phyloP scores from a whole-genome alignment of 2,888 invertebrate genomes.

The Anoplius nigerrimus region DNA sequence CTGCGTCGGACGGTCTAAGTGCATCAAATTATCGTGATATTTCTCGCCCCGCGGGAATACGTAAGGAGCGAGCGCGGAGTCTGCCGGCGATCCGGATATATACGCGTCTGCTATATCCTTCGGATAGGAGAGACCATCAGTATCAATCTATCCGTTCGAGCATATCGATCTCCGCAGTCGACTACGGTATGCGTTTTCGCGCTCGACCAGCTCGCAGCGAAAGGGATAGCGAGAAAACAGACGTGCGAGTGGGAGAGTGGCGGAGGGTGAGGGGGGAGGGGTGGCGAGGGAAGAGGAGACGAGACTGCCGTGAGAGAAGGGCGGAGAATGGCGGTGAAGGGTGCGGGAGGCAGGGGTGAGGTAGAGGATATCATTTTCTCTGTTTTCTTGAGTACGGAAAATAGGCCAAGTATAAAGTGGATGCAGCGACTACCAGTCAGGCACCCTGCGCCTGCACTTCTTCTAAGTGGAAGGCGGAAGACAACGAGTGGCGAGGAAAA shows the following conservation, averaged over 20 bases:
- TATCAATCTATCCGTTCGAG: slow-evolving; percentile 42
- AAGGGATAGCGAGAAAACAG: slow-evolving; percentile 30
- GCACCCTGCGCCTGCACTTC: not conserved
- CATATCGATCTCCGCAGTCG: slow-evolving; percentile 10
- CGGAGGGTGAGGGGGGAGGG: slow-evolving; percentile 16
- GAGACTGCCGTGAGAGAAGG: slow-evolving; percentile 6
- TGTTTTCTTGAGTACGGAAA: slow-evolving; percentile 19
- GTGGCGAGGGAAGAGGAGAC: slow-evolving; percentile 11
- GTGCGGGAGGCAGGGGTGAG: slow-evolving; percentile 10
- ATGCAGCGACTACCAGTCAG: not conserved
- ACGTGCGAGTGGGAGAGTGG: not conserved
- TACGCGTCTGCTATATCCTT: slow-evolving; percentile 40
- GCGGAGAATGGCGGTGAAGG: slow-evolving; percentile 14
- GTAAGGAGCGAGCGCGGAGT: not conserved
- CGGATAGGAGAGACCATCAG: slow-evolving; percentile 25
- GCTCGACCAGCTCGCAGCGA: slow-evolving; percentile 10
- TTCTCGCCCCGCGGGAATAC: slow-evolving; percentile 12
- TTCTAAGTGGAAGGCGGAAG: not conserved
- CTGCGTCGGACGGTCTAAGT: slow-evolving; percentile 17
- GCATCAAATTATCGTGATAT: slow-evolving; percentile 36
- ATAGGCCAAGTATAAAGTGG: slow-evolving; percentile 1
- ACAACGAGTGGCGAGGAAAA: slow-evolving; percentile 4
- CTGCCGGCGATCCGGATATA: slow-evolving; percentile 18
- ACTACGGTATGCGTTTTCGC: slow-evolving; percentile 2
- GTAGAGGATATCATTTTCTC: slow-evolving; percentile 28